Percentiles rank a stretch among this genome's conserved stretches.
Conservation (phyloP, 2,113 vertebrate species). For the Podiceps cristatus region DNA sequence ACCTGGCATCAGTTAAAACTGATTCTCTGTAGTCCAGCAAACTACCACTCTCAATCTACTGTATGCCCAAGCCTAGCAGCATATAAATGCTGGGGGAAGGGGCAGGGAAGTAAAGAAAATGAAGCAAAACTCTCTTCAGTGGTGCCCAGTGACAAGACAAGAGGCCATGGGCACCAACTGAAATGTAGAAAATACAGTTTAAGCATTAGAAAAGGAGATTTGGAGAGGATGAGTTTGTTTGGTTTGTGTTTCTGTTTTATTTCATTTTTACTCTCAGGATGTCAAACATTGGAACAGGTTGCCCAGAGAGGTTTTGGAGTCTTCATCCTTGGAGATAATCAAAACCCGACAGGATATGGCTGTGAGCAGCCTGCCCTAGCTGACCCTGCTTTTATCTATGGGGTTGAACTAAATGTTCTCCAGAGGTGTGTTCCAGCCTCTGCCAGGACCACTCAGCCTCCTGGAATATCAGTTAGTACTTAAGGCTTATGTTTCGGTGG, state of each 20-base stretch:
- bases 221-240: background rate
- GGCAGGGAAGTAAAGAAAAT: background rate
- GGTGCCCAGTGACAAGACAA: background rate
- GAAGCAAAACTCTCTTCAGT: background rate
- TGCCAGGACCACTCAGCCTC: background rate
- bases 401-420: background rate
- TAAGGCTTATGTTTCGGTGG: background rate
- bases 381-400: background rate
- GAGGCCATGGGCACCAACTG: background rate
- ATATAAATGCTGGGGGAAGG: background rate
- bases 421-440: background rate
- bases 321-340: background rate
- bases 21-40: background rate
- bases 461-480: background rate
- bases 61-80: background rate
- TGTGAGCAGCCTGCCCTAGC: background rate
- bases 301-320: background rate
- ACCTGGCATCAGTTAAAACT: background rate
- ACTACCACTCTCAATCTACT: background rate
- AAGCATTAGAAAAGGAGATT: background rate
- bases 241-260: background rate
- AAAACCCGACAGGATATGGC: background rate
- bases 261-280: background rate
- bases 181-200: background rate
- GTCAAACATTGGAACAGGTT: background rate